Evolutionary conservation across 1,140 invertebrate genomes (phyloP).

Genomic region (Drosophila erecta): DNA sequence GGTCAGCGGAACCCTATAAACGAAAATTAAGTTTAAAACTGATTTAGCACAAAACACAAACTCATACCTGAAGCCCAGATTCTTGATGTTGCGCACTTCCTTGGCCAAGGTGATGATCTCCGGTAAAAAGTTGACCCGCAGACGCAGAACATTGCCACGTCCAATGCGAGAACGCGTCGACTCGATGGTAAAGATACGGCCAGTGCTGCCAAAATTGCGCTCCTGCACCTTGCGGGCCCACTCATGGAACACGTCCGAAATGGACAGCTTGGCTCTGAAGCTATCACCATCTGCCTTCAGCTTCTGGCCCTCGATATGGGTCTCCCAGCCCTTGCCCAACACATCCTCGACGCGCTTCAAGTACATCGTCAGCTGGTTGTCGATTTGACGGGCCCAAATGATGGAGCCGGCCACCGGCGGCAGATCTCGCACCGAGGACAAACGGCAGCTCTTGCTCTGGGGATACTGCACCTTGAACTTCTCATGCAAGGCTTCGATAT

Average conservation of each 20-base stretch:
- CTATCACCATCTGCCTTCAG: conserved; percentile 99
- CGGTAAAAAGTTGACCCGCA: conserved; percentile 98
- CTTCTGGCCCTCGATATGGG: conserved; percentile 99
- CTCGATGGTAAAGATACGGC: conserved; percentile 97
- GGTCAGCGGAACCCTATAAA: conserved; percentile 93
- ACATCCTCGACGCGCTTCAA: conserved; percentile 98
- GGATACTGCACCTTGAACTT: conserved; percentile 99
- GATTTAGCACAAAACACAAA: not conserved
- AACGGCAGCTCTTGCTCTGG: conserved; percentile 95
- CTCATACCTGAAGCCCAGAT: conserved; percentile 93
- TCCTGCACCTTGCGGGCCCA: conserved; percentile 98
- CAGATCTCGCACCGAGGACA: conserved; percentile 96
- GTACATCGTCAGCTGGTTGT: conserved; percentile 98
- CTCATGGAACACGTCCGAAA: conserved; percentile 98
- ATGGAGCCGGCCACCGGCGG: conserved; percentile 98
- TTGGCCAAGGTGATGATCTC: conserved; percentile 99
- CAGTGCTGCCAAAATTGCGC: conserved; percentile 96
- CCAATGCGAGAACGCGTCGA: conserved; percentile 91
- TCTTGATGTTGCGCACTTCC: conserved; percentile 98
- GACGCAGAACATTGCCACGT: conserved; percentile 94
- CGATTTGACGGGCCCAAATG: conserved; percentile 99
- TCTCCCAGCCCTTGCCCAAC: conserved; percentile 99
- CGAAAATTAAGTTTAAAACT: not conserved
- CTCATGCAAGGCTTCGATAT: conserved; percentile 98
- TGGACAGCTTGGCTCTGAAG: conserved; percentile 97